These are phyloP conservation scores for Heterohyrax brucei DNA, from an alignment of 2,797 vertebrate species.

Conservation along the genomic window DNA sequence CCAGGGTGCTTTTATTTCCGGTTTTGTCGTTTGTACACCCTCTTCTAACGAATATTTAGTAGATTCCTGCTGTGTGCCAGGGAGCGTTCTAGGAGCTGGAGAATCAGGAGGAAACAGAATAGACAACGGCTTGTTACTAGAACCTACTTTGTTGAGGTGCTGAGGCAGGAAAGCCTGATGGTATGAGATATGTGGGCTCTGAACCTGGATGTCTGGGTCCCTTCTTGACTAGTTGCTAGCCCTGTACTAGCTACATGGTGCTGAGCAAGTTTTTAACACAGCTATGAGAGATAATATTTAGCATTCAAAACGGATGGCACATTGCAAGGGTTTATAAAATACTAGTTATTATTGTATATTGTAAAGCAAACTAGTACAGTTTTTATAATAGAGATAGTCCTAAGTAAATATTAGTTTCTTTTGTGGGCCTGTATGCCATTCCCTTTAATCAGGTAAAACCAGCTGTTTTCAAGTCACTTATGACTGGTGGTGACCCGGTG, in stretches of 20 bases:
- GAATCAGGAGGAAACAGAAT: neutral
- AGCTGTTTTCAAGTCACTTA: too few relatives aligned
- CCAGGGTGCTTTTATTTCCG: neutral
- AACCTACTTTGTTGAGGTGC: neutral
- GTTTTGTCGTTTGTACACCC: neutral
- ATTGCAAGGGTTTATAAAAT: neutral
- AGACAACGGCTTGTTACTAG: accelerated
- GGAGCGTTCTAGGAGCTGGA: neutral
- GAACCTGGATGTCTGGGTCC: neutral
- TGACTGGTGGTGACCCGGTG: too few relatives aligned
- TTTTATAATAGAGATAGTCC: neutral
- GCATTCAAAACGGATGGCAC: neutral
- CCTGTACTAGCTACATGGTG: neutral
- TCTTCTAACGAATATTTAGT: neutral
- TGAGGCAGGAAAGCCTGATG: neutral
- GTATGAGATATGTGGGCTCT: neutral
- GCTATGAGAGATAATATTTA: neutral
- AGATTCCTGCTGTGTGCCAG: neutral
- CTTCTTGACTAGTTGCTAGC: too few relatives aligned
- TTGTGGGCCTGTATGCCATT: neutral
- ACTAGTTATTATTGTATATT: too few relatives aligned
- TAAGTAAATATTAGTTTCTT: neutral
- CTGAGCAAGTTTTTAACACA: neutral
- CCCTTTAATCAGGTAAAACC: too few relatives aligned
- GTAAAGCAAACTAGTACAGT: neutral